Base-by-base conservation (phyloP, 2,113 vertebrate species). In the Tamias sibiricus region DNA sequence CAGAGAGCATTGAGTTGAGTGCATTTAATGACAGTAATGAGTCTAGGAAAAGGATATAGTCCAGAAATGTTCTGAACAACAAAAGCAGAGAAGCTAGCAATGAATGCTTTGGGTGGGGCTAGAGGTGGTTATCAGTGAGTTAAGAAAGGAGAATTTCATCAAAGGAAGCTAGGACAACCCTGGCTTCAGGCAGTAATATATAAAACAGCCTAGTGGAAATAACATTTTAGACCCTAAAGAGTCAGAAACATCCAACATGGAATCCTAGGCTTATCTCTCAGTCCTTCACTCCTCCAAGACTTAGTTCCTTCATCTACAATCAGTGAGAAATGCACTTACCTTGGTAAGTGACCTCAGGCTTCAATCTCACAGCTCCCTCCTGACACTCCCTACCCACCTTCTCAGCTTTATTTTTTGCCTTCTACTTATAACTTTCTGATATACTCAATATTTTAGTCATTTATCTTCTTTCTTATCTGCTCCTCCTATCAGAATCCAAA, bases 261-360 rank as follows among this genome's bases (percentile, higher is more conserved):
- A 95, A 42, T 44, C 49, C 37, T 16, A 32, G 62, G 19, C 71
- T 49, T 49, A 7, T 40, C 37, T 87, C 69, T 57, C 22, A 16
- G 9, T 3, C 14, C 1, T 68, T 52, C 32, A 10, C 19, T 2
- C 57, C 37, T 40, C 28, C 12, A 37, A 62, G 2, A 52, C 10
- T n/a, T 35, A 54, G 66, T 13, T 62, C 49, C 14, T 44, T 20
- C 59, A 82, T 19, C 47, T 0, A 1, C 24, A n/a, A 49, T 22
- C 8, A 24, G 12, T 17, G 30, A 91, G 74, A 81, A 89, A 71
- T 37, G 40, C 19, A 4, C 10, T 42, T 8, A 4, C 64, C 32
- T 83, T 81, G 32, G 4, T 1, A n/a, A 57, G 32, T 10, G 9
- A 37, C 2, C 8, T 30, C 44, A 32, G 0, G 0, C 10, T 84